Evolutionary conservation across 2,113 vertebrate genomes (phyloP), one percentile per base, ranked within the genome.

Genomic region (Nannobrachium achirus): DNA sequence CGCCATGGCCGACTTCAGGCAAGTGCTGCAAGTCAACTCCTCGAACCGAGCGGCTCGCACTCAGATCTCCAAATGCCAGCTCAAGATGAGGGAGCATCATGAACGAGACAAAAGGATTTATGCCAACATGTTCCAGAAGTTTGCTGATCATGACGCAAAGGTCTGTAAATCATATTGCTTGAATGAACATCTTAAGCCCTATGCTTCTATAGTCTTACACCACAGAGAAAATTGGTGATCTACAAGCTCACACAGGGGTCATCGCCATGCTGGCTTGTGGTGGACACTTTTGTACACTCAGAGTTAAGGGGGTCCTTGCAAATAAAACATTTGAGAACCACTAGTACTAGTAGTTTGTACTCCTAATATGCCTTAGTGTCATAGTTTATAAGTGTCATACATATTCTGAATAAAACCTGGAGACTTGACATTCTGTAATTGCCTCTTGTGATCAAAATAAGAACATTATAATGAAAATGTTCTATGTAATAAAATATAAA

Each of bases 71-170:
- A 48, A 93, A 79, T 99, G 97, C 86, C 96, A 96, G 86, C 92
- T 83, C 53, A 98, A 94, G 57, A 96, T 95, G 0, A 96, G 95
- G 77, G 96, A 98, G 70, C 95, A 98, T 89, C 93, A 98, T 0
- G 95, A 98, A 78, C 87, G 89, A 42, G 97, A 99, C 91, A 93
- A 97, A 78, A 95, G 71, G 88, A 95, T 91, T 74, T 98, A 99
- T 0, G 97, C 96, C 89, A 96, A 98, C 91, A 99, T 99, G 97
- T 99, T 99, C 89, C 84, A 95, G 59, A 99, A 98, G 85, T 98
- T 99, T 58, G 97, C 97, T 0, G 97, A 98, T 80, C 93, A 86
- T 67, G 97, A 99, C 0, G 93, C 94, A 2, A 97, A 98, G 95
- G 97, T 97, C 71, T 1, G 88, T 73, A 39, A 55, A 67, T 55